These are phyloP conservation scores for Drosophila nannoptera DNA, from an alignment of 1,140 invertebrate genomes.

Conservation along the genomic window DNA sequence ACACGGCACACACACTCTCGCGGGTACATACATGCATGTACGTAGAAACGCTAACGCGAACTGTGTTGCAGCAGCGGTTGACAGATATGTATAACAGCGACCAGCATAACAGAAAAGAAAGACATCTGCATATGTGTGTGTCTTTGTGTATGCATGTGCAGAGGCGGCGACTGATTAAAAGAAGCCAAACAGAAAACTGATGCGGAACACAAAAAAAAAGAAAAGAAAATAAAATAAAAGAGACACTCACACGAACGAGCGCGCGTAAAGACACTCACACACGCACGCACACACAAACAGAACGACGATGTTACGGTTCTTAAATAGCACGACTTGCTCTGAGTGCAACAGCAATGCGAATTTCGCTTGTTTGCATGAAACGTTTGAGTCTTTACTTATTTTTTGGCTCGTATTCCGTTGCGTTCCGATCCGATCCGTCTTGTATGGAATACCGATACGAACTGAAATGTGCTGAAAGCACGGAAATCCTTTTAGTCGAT, in stretches of 20 bases:
- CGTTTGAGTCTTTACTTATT: background rate
- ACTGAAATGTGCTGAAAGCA: conserved; percentile 47
- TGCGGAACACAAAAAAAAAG: conserved; percentile 9
- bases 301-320: conserved; percentile 17
- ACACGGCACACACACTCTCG: too few relatives aligned
- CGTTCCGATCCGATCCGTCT: conserved; percentile 30
- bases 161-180: conserved; percentile 22
- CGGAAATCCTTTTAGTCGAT: conserved; percentile 37
- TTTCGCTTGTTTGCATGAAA: conserved; percentile 3
- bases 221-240: too few relatives aligned
- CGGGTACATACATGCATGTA: background rate
- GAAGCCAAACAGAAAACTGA: conserved; percentile 23
- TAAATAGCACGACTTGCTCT: conserved; percentile 13
- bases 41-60: conserved; percentile 8
- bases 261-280: background rate
- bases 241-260: background rate
- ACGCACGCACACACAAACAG: conserved; percentile 7
- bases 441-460: conserved; percentile 47
- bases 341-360: conserved; percentile 23
- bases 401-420: conserved; percentile 19
- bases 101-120: conserved; percentile 5
- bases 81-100: conserved; percentile 4
- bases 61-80: conserved; percentile 17
- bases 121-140: background rate
- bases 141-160: background rate